Evolutionary conservation across 2,797 vertebrate species (phyloP), one percentile per base, ranked within the genome.

Genomic region (Clamator glandarius): DNA sequence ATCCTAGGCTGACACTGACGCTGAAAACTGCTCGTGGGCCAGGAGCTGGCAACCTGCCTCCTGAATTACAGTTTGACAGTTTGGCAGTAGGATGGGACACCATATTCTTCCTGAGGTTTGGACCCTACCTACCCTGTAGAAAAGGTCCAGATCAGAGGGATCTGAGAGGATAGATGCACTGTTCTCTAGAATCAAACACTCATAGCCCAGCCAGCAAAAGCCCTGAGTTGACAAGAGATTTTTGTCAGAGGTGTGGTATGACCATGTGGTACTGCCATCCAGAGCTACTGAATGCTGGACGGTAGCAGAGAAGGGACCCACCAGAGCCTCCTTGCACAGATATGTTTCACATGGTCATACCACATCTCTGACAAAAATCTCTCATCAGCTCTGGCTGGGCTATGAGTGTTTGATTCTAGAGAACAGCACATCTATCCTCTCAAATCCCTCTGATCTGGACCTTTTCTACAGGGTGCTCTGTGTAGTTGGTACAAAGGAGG

Each of bases 281-380:
- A 52, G 52, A 89, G 16, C 11, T 76, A 14, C 19, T 41, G 9
- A 12, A 11, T 51, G 39, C 39, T 39, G 39, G 39, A 39, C 39
- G 39, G 39, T 9, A 39, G 39, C 39, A 2, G 44, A 9, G 9
- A 54, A 74, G 2, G 3, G 23, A 33, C 58, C 4, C 19, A 44
- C 8, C 33, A 48, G 51, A 62, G 6, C 12, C 5, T 6, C 24
- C 16, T 84, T 19, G 8, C 36, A 44, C 9, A 67, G 36, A 7
- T 0, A 55, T 15, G 3, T 28, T 77, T 14, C 0, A 0, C 19
- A 18, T 12, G 15, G 33, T 63, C 3, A 0, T 78, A 26, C 44
- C 52, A 42, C 5, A 35, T 8, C 15, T 72, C 35, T 68, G 36
- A 64, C 28, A 68, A 87, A 89, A 82, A 26, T 55, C 28, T 80